Percentiles rank a stretch among this genome's conserved stretches.
These are phyloP conservation scores for Campodea augens DNA, from an alignment of 1,140 invertebrate genomes.

Conservation along the genomic window DNA sequence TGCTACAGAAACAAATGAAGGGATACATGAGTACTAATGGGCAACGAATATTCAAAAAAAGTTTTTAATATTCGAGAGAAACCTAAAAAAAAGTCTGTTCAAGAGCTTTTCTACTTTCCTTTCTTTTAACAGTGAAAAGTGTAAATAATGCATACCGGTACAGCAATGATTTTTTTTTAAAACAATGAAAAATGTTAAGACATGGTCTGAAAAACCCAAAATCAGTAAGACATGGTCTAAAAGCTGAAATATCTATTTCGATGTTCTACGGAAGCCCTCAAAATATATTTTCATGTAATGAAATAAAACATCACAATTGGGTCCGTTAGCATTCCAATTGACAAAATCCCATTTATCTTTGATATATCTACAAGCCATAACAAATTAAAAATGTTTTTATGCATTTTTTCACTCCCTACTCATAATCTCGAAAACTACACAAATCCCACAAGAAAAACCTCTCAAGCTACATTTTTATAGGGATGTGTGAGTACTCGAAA, in stretches of 20 bases:
- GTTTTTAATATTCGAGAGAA: constrained; percentile 3
- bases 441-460: background rate
- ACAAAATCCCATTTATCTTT: background rate
- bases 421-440: constrained; percentile 7
- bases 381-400: constrained; percentile 4
- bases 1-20: constrained; percentile 30
- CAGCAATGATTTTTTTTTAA: background rate
- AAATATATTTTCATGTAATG: no score
- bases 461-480: background rate
- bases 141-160: background rate
- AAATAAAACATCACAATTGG: no score
- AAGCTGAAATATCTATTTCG: no score
- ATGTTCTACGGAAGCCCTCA: no score
- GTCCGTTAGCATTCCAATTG: background rate
- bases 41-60: background rate
- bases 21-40: background rate
- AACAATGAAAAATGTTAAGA: no score
- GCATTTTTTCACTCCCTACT: background rate
- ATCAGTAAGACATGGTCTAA: no score
- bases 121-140: background rate
- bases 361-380: background rate
- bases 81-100: background rate
- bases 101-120: background rate
- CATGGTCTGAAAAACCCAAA: no score
- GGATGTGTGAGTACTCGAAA: no score